Evolutionary conservation across 1,140 invertebrate genomes (phyloP), one percentile per base, ranked within the genome.

Genomic region (Drosophila guanche): DNA sequence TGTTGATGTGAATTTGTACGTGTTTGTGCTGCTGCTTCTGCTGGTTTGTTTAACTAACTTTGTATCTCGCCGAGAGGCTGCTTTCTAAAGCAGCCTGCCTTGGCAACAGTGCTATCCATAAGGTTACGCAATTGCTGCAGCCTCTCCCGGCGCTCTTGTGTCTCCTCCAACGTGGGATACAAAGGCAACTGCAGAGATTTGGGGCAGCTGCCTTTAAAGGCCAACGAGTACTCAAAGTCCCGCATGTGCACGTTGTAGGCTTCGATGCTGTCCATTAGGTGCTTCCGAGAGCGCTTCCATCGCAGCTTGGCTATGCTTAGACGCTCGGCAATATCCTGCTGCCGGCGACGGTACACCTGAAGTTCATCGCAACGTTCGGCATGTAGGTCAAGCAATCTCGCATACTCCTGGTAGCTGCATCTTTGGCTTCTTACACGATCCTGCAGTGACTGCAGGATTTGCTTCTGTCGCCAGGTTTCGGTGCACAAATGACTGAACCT

Each of bases 231-330:
- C 3, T 53, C 42, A 14, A 56, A 43, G 23, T 74, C 45, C 14
- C 41, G 37, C 14, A 53, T 47, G 2, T 42, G 14, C 10, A 75
- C 41, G 47, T 69, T 76, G 22, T 56, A 69, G 22, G 56, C 72
- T 42, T 76, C 29, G 7, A 61, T 62, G n/a, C 55, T 29, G 4
- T 61, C 20, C 12, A 42, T 41, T 1, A 57, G 23, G 7, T 59
- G 42, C 1, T 45, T 45, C n/a, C 23, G 23, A 2, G 25, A 51
- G 14, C 63, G 56, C 7, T 45, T 67, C 14, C 23, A 6, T 6
- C 61, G 60, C 0, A 76, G 20, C 27, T 57, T 29, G 7, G 29
- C 29, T 4, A 76, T 22, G 1, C 14, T 40, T 0, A 53, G 33
- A 8, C 48, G 56, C 43, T 75, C 63, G 1, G 23, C 7, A 16